Base-by-base conservation (phyloP, 1,140 invertebrate species). In the Aleiodes sp. region DNA sequence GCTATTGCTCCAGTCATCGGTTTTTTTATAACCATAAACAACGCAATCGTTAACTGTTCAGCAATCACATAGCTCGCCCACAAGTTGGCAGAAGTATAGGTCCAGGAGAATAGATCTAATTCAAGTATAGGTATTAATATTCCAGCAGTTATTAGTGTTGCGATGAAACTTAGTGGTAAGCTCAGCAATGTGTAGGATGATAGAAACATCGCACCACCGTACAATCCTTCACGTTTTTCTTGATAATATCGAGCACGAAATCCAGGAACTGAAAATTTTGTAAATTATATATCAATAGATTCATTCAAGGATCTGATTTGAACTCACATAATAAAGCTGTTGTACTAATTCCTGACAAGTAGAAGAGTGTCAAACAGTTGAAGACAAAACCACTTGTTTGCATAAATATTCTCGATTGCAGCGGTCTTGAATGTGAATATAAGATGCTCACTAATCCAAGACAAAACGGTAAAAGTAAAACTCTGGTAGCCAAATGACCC, bases 161-260 rank as follows among this genome's bases (percentile, higher is more conserved):
- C 82, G 4, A 95, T 80, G 31, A 94, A 89, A 3, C 94, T 94
- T 72, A 96, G 90, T 0, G 95, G 94, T 28, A 97, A 82, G 2
- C 92, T 94, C 6, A 94, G 89, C 0, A 96, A 77, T 60, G 92
- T 91, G 79, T 95, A 94, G 0, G 93, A 91, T 0, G 95, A 85
- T 0, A 97, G 85, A 70, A 96, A 91, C 69, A 94, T 90, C 0
- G 94, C 92, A 2, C 95, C 96, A 12, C 92, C 91, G 78, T 97
- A 97, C 0, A 95, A 83, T 1, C 94, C 94, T 79, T 96, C 94
- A 62, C 95, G 89, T 9, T 93, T 91, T 78, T 97, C 96, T 82
- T 96, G 94, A 70, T 96, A 96, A 81, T 96, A 97, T 24, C 94
- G 88, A 29, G 94, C 94, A n/a, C 96, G 87, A 84, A 94, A 94